Evolutionary conservation across 2,797 vertebrate genomes (phyloP).

Genomic region (Gymnoscopelus microlampas): DNA sequence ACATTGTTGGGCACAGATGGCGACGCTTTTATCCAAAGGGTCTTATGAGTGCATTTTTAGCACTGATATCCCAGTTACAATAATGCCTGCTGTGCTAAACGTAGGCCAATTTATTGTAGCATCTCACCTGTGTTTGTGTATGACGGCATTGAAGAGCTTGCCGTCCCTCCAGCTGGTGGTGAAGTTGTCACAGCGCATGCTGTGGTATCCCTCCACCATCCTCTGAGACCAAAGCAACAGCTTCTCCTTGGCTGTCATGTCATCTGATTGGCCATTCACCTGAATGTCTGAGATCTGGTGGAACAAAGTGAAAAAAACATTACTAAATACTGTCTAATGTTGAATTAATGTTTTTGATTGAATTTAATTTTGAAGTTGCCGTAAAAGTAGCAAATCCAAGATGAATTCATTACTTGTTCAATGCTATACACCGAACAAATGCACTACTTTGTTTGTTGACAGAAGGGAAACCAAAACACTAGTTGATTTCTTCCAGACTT

Average conservation of each 20-base stretch:
- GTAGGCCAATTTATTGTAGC: background rate
- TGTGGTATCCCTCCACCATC: constrained; percentile 94
- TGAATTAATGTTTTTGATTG: background rate
- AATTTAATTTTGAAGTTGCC: too few relatives aligned
- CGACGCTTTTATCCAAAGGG: too few relatives aligned
- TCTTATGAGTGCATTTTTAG: too few relatives aligned
- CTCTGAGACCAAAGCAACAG: constrained; percentile 96
- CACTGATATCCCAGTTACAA: too few relatives aligned
- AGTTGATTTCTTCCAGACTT: constrained; percentile 49
- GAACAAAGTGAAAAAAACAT: too few relatives aligned
- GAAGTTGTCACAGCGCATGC: constrained; percentile 95
- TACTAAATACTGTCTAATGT: background rate
- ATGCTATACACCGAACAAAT: too few relatives aligned
- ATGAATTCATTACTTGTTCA: too few relatives aligned
- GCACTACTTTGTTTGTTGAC: background rate
- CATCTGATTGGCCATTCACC: constrained; percentile 95
- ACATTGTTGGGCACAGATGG: too few relatives aligned
- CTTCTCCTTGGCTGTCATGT: constrained; percentile 98
- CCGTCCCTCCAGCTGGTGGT: constrained; percentile 94
- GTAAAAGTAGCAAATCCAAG: too few relatives aligned
- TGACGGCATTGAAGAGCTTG: constrained; percentile 93
- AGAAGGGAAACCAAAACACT: constrained; percentile 20
- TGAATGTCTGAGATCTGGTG: constrained; percentile 96
- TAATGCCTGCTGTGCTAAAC: background rate
- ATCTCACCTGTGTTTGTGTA: constrained; percentile 91